These are phyloP conservation scores for Glomeris maerens DNA, from an alignment of 1,140 invertebrate species.

Conservation along the genomic window DNA sequence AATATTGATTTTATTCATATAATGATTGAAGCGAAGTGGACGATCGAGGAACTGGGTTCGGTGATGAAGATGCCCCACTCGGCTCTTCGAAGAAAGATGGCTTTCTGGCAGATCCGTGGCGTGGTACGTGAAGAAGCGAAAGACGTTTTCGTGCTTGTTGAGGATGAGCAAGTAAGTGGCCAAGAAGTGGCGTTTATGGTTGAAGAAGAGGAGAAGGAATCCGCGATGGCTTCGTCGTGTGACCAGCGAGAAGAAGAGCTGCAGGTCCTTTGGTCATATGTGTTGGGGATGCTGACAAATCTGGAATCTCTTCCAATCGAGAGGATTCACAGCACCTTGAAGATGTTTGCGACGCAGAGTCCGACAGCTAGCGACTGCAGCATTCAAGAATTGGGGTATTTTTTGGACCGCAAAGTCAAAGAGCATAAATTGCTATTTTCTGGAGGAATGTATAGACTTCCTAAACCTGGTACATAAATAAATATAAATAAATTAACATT, in stretches of 20 bases:
- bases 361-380: constrained; percentile 71
- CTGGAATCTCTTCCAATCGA: constrained; percentile 82
- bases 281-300: constrained; percentile 92
- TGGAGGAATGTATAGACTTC: constrained; percentile 72
- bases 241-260: constrained; percentile 84
- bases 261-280: constrained; percentile 94
- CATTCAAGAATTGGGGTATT: constrained; percentile 68
- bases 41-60: constrained; percentile 64
- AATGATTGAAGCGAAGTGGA: constrained; percentile 50
- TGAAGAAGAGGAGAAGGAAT: constrained; percentile 82
- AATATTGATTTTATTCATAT: constrained; percentile 8
- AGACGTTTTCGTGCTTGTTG: constrained; percentile 62
- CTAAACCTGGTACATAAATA: constrained; percentile 38
- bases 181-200: constrained; percentile 40
- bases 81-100: constrained; percentile 63
- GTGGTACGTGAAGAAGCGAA: constrained; percentile 56
- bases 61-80: constrained; percentile 70
- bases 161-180: constrained; percentile 41
- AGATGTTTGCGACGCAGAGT: constrained; percentile 83
- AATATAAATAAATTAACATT: too few relatives aligned
- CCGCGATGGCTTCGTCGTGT: constrained; percentile 79
- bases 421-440: constrained; percentile 72
- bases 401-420: constrained; percentile 82
- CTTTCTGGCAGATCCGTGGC: constrained; percentile 70
- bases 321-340: constrained; percentile 89